phyloP scores from a whole-genome alignment of 2,113 vertebrate species.

The Acrocephalus kingi region DNA sequence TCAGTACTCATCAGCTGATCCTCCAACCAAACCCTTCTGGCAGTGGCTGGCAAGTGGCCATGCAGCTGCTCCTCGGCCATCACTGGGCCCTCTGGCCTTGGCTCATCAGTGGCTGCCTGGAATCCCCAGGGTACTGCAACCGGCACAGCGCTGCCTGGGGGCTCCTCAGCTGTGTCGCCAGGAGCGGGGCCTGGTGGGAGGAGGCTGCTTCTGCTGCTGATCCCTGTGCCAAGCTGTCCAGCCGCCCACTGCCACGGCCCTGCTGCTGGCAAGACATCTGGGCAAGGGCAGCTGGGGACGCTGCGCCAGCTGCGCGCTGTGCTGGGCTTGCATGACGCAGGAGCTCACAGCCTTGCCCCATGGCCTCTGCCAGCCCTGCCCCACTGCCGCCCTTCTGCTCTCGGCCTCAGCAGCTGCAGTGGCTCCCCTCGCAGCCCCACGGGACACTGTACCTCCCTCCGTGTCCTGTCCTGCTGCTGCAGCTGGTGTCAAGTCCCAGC shows the following conservation, averaged over 20 bases:
- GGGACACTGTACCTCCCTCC: background rate
- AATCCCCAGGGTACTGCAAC: background rate
- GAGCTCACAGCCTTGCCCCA: background rate
- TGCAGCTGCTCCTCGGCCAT: background rate
- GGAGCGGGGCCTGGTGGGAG: background rate
- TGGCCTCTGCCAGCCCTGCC: background rate
- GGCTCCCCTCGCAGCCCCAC: background rate
- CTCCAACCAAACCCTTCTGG: background rate
- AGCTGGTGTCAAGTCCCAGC: background rate
- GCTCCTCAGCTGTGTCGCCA: background rate
- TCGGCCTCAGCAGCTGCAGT: background rate
- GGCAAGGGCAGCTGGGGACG: background rate
- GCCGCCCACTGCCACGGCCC: background rate
- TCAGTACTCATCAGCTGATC: background rate
- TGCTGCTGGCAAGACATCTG: background rate
- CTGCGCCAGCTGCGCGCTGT: accelerated
- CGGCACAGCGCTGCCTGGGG: background rate
- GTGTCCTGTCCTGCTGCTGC: accelerated
- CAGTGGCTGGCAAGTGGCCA: background rate
- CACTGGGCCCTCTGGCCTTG: background rate
- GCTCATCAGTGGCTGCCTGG: background rate
- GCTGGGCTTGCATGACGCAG: background rate
- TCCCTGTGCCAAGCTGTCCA: background rate
- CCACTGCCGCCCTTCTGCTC: background rate
- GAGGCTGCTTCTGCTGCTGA: background rate